Percentiles rank a stretch among this genome's conserved stretches.
These are phyloP conservation scores for Percopsis transmontana DNA, from an alignment of 2,113 vertebrate species.

Conservation along the genomic window DNA sequence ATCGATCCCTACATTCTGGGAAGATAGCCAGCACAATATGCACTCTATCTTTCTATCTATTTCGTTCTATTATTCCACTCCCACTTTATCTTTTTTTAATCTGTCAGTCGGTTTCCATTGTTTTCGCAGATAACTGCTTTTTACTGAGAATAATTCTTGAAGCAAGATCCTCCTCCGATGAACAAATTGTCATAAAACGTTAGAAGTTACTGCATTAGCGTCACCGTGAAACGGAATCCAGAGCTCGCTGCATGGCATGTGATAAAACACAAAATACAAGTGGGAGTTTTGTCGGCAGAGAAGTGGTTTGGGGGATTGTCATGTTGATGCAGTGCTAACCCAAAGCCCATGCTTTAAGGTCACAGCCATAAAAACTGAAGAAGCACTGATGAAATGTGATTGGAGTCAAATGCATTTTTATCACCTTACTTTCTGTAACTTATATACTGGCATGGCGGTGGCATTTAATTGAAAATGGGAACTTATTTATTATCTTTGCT, in stretches of 20 bases:
- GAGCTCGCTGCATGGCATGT: constrained; percentile 37
- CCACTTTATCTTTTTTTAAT: constrained; percentile 10
- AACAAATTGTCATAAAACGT: constrained; percentile 59
- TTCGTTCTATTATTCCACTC: constrained; percentile 26
- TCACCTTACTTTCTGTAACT: constrained; percentile 47
- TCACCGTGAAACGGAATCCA: constrained; percentile 37
- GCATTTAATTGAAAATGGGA: constrained; percentile 49
- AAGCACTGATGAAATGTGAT: constrained; percentile 65
- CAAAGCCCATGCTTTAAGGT: constrained; percentile 55
- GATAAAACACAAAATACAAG: constrained; percentile 58
- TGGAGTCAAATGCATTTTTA: constrained; percentile 52
- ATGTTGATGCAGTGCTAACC: constrained; percentile 31
- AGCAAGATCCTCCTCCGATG: constrained; percentile 38
- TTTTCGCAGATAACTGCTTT: constrained; percentile 66
- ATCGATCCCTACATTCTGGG: constrained; percentile 64
- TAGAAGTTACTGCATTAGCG: constrained; percentile 43
- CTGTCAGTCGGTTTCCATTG: constrained; percentile 52
- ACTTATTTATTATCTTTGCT: constrained; percentile 26
- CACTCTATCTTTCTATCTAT: constrained; percentile 32
- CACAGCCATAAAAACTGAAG: constrained; percentile 61
- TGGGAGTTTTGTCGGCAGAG: constrained; percentile 35
- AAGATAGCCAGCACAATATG: constrained; percentile 58
- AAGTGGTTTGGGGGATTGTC: constrained; percentile 42
- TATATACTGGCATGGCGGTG: constrained; percentile 19
- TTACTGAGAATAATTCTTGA: constrained; percentile 48